phyloP scores from a whole-genome alignment of 2,888 invertebrate genomes.

The Eretmocerus hayati region DNA sequence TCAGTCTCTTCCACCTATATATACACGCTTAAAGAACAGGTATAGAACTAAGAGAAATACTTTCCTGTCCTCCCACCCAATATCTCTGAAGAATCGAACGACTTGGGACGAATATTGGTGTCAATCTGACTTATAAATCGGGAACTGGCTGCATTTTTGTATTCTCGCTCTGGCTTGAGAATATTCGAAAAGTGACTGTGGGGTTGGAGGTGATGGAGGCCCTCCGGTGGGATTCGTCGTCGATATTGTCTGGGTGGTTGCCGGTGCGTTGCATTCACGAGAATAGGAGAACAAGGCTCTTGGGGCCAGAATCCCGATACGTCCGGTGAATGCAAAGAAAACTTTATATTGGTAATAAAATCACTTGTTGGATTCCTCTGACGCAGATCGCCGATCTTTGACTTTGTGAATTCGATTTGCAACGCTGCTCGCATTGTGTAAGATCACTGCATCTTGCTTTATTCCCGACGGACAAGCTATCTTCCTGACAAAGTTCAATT shows the following conservation, averaged over 20 bases:
- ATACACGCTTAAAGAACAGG: no score
- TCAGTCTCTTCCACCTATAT: no score
- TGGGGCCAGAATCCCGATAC: background rate
- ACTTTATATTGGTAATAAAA: slow-evolving; percentile 33
- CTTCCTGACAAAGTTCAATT: no score
- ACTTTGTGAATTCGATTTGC: slow-evolving; percentile 30
- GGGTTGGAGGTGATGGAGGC: slow-evolving; percentile 3
- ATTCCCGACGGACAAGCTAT: no score
- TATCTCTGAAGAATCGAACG: background rate
- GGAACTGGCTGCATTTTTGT: background rate
- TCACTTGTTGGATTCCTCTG: slow-evolving; percentile 37
- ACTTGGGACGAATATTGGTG: background rate
- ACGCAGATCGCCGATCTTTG: no score
- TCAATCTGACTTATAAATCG: slow-evolving; percentile 17
- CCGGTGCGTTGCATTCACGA: no score
- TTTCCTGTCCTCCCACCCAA: no score
- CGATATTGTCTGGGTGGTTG: slow-evolving; percentile 25
- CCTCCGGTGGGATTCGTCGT: slow-evolving; percentile 20
- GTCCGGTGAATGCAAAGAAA: no score
- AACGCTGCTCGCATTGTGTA: slow-evolving; percentile 12
- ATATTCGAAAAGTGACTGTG: slow-evolving; percentile 12
- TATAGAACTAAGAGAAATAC: no score
- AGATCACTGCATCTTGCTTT: no score
- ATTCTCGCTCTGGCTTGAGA: slow-evolving; percentile 2
- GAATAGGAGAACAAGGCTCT: slow-evolving; percentile 21